Base-by-base conservation (phyloP, 2,888 invertebrate species). In the Liodrosophila aerea region DNA sequence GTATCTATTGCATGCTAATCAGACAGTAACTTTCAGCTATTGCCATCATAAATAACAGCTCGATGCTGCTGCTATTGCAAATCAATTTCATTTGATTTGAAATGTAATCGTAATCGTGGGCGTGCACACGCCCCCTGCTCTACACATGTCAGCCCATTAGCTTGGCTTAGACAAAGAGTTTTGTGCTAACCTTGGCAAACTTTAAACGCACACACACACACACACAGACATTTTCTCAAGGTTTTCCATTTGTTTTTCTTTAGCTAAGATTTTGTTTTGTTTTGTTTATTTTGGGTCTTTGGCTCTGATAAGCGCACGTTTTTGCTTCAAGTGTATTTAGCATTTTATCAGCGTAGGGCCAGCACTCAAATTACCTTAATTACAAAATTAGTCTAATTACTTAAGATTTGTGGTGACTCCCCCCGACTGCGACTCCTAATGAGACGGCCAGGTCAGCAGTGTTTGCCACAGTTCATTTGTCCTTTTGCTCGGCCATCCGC, bases 301-400 rank as follows among this genome's bases (percentile, higher is more conserved):
- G n/a, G n/a, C n/a, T 4, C 27, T 46, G 69, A 68, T 73, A 69
- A 64, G 58, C 39, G 49, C 37, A 51, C 47, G 39, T 31, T 39
- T 39, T 18, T 29, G 45, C 16, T 4, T 29, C 18, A 15, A 4
- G 27, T 12, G 45, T 70, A 59, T 61, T 68, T 72, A 62, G 60
- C 68, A 76, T 74, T 63, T 74, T 74, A 76, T 74, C 76, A 73
- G 74, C 68, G 40, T 29, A 40, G 59, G 44, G 54, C 64, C 60
- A 61, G 39, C 59, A 71, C 13, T 70, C 64, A 71, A 77, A 72
- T 77, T 69, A 78, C 64, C 76, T 76, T 75, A 78, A 76, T 78
- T 76, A 75, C 72, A 64, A 76, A 78, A 76, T 76, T 75, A 76
- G 76, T 78, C 72, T 69, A 76, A 76, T 76, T 76, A 74, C 75